These are phyloP conservation scores for Eleginops maclovinus DNA, from an alignment of 2,113 vertebrate genomes.

Conservation along the genomic window DNA sequence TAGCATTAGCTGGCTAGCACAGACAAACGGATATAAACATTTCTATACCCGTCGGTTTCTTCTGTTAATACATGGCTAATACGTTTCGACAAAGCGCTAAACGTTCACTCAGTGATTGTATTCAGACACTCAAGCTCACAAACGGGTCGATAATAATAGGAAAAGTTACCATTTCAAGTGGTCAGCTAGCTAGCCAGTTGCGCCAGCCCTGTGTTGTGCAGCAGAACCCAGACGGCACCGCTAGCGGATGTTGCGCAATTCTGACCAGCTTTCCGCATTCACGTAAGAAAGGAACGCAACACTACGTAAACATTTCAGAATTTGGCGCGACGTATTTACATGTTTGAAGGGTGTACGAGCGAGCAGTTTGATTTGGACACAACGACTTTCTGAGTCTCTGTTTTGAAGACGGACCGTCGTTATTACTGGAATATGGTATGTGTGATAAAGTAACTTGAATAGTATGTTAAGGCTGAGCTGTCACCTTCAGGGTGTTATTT, in stretches of 20 bases:
- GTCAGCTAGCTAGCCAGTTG: slow-evolving; percentile 75
- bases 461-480: not conserved
- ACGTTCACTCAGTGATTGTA: not conserved
- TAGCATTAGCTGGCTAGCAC: slow-evolving; percentile 53
- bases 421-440: slow-evolving; percentile 32
- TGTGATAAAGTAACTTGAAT: not conserved
- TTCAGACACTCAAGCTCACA: not conserved
- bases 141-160: slow-evolving; percentile 7
- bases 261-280: slow-evolving; percentile 32
- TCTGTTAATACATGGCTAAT: not conserved
- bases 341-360: not conserved
- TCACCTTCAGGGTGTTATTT: slow-evolving; percentile 11
- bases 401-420: not conserved
- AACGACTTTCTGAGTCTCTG: not conserved
- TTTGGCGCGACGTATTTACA: slow-evolving; percentile 73
- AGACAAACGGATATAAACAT: slow-evolving; percentile 41
- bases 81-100: not conserved
- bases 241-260: slow-evolving; percentile 66
- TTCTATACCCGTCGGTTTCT: not conserved
- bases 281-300: slow-evolving; percentile 16
- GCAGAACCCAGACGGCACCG: slow-evolving; percentile 78
- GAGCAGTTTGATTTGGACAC: not conserved
- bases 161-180: slow-evolving; percentile 79
- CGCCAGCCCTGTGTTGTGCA: slow-evolving; percentile 74
- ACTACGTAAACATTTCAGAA: slow-evolving; percentile 50